Percentiles rank a stretch among this genome's conserved stretches.
Evolutionary conservation across 2,888 invertebrate species (phyloP).

Genomic region (Melieria omissa): DNA sequence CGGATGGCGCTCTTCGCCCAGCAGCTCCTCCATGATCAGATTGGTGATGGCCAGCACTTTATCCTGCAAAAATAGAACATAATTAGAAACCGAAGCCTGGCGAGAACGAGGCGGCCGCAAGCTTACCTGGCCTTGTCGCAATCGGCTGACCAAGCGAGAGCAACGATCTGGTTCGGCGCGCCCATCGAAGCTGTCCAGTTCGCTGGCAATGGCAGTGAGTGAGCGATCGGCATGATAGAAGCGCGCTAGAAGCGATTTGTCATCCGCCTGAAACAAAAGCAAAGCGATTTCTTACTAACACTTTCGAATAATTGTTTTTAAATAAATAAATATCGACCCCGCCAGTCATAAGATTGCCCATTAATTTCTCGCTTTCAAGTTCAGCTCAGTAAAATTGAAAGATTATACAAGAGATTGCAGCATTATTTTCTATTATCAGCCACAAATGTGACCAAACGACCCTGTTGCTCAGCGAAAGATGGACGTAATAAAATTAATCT

Average conservation of each 20-base stretch:
- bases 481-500: no score
- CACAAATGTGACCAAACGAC: no score
- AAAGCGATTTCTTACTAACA: slow-evolving; percentile 10
- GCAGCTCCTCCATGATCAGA: slow-evolving; percentile 93
- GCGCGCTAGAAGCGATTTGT: slow-evolving; percentile 91
- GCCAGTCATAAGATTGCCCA: no score
- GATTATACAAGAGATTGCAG: no score
- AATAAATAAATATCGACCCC: no score
- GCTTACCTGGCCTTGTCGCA: slow-evolving; percentile 87
- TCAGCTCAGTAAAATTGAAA: no score
- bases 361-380: no score
- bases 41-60: slow-evolving; percentile 92
- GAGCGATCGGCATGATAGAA: slow-evolving; percentile 99
- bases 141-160: slow-evolving; percentile 92
- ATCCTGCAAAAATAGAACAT: slow-evolving; percentile 69
- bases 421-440: no score
- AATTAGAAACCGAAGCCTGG: not conserved
- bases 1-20: slow-evolving; percentile 86
- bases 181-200: slow-evolving; percentile 99
- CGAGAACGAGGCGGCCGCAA: not conserved
- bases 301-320: no score
- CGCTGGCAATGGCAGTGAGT: slow-evolving; percentile 92
- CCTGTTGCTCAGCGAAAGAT: no score
- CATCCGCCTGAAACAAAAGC: slow-evolving; percentile 80
- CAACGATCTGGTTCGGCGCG: slow-evolving; percentile 97